These are phyloP conservation scores for Ptychadena robeensis DNA, from an alignment of 2,797 vertebrate genomes.

Conservation along the genomic window DNA sequence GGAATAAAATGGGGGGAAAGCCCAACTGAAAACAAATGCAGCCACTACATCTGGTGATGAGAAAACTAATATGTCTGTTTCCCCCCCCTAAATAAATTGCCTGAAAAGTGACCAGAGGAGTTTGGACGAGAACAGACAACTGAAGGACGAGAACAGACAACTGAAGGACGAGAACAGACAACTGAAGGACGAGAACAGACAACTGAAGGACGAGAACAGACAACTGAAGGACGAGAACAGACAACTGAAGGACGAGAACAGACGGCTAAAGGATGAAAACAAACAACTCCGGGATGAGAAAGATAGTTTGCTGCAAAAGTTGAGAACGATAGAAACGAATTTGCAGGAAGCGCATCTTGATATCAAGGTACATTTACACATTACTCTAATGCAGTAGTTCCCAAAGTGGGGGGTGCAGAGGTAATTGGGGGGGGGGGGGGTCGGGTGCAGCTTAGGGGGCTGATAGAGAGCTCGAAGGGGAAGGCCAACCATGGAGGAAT, in stretches of 20 bases:
- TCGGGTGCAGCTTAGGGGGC: no score
- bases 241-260: constrained; percentile 59
- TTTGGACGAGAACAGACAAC: constrained; percentile 71
- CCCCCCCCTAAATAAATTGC: no score
- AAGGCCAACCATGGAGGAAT: no score
- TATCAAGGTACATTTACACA: not conserved
- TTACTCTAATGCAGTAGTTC: no score
- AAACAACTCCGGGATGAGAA: constrained; percentile 67
- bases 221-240: constrained; percentile 69
- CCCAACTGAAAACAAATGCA: no score
- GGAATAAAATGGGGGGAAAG: no score
- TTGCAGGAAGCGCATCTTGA: constrained; percentile 62
- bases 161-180: constrained; percentile 1
- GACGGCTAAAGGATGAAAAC: not conserved
- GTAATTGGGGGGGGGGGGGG: no score
- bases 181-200: constrained; percentile 69
- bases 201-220: constrained; percentile 55
- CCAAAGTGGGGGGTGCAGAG: no score
- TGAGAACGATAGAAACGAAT: constrained; percentile 67
- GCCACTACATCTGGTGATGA: no score
- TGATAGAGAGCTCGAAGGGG: no score
- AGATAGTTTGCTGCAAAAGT: constrained; percentile 63
- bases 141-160: constrained; percentile 44
- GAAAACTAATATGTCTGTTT: no score
- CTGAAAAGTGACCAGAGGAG: constrained; percentile 69